phyloP scores from a whole-genome alignment of 2,888 invertebrate species.

The Cacoxenus indagator region DNA sequence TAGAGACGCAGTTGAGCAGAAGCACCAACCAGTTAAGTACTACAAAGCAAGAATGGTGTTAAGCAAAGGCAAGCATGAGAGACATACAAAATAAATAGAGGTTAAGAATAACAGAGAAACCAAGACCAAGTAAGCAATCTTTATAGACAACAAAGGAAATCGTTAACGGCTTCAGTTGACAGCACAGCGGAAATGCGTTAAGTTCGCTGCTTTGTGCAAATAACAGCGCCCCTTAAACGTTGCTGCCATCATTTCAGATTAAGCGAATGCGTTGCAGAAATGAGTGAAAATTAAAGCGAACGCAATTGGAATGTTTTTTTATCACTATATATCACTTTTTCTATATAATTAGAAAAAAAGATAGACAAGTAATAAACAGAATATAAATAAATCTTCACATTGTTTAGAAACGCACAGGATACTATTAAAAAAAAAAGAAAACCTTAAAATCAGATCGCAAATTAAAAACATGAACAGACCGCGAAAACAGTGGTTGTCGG shows the following conservation, averaged over 20 bases:
- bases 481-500: too few relatives aligned
- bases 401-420: too few relatives aligned
- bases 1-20: too few relatives aligned
- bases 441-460: too few relatives aligned
- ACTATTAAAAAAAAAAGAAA: too few relatives aligned
- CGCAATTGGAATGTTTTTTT: too few relatives aligned
- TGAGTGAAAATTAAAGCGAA: too few relatives aligned
- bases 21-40: not conserved
- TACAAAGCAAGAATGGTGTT: not conserved
- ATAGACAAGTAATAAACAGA: too few relatives aligned
- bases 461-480: too few relatives aligned
- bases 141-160: not conserved
- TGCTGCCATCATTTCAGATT: not conserved
- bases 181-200: constrained; percentile 60
- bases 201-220: constrained; percentile 43
- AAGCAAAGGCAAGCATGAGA: not conserved
- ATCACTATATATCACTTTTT: too few relatives aligned
- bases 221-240: not conserved
- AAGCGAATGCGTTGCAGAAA: not conserved
- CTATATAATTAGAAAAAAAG: too few relatives aligned
- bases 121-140: not conserved
- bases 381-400: too few relatives aligned
- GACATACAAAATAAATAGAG: not conserved
- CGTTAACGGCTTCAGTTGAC: constrained; percentile 34
- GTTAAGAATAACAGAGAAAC: not conserved